Base-by-base conservation (phyloP, 2,797 vertebrate genomes). In the Sylvilagus floridanus region DNA sequence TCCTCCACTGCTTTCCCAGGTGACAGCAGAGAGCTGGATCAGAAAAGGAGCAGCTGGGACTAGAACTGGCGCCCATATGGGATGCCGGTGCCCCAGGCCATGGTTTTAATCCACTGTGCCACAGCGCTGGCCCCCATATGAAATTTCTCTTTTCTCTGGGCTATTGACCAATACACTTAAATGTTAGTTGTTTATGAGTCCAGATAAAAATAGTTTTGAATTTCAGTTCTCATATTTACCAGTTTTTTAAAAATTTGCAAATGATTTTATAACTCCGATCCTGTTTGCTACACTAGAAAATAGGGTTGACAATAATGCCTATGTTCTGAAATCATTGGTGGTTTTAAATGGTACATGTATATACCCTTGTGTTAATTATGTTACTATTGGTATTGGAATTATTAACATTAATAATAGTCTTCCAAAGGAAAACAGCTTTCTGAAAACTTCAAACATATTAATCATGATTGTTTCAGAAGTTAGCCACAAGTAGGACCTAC, bases 391-490 rank as follows among this genome's bases (percentile, higher is more conserved):
- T 26, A 90, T 32, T 37, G 12, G 14, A 84, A 5, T 63, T 76
- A 65, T 73, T 73, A 68, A 42, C 24, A 83, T 79, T 42, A 88
- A 72, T 68, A 78, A 37, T 3, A 82, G 7, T 63, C 28, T 93
- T 93, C 28, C 42, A 85, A n/a, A 32, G 21, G 24, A 22, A 92
- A 88, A 66, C 6, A 78, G 6, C 26, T 88, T 37, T 24, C 57
- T 81, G 24, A 22, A 88, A 93, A 68, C 32, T 86, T 17, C 50
- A n/a, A 65, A 35, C 2, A 7, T 81, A 62, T 62, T 47, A 84
- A 88, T 60, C 84, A 7, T 54, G 12, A 50, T 65, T 47, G 14
- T 85, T 81, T 91, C 24, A 83, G 73, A 91, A n/a, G 83, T 83
- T 35, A 94, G 16, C 21, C 30, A 68, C 30, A 83, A 60, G 17